Percentiles rank a stretch among this genome's conserved stretches.
Evolutionary conservation across 2,888 invertebrate genomes (phyloP).

Genomic region (Tachina lurida): DNA sequence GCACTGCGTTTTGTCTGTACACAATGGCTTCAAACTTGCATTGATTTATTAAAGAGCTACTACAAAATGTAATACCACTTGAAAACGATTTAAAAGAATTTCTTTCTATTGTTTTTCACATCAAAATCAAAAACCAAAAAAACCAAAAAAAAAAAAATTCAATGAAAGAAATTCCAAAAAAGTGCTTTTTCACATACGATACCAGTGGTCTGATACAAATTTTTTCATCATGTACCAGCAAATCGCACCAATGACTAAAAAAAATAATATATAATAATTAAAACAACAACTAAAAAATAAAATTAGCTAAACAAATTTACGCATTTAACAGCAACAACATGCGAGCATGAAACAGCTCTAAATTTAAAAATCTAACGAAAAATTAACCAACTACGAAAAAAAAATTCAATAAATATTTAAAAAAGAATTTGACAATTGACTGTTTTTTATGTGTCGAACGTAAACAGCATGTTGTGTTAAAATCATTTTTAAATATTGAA

Average conservation of each 20-base stretch:
- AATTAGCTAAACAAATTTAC: slow-evolving; percentile 43
- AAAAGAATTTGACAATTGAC: slow-evolving; percentile 66
- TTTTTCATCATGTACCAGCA: slow-evolving; percentile 83
- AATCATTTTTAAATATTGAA: slow-evolving; percentile 68
- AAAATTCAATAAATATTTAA: slow-evolving; percentile 51
- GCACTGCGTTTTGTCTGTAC: slow-evolving; percentile 68
- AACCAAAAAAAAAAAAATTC: no score
- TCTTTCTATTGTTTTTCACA: slow-evolving; percentile 68
- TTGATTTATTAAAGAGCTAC: slow-evolving; percentile 36
- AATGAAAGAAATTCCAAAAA: slow-evolving; percentile 72
- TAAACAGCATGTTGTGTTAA: slow-evolving; percentile 74
- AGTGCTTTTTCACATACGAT: slow-evolving; percentile 84
- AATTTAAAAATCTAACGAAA: slow-evolving; percentile 40
- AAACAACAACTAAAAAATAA: slow-evolving; percentile 18
- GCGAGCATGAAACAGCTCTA: slow-evolving; percentile 25
- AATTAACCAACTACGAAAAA: slow-evolving; percentile 16
- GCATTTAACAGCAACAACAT: slow-evolving; percentile 21
- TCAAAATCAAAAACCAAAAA: slow-evolving; percentile 23
- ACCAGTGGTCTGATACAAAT: slow-evolving; percentile 83
- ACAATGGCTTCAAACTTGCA: slow-evolving; percentile 46
- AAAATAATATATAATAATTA: slow-evolving; percentile 18
- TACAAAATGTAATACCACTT: slow-evolving; percentile 71
- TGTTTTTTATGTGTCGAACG: slow-evolving; percentile 69
- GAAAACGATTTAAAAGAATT: slow-evolving; percentile 67
- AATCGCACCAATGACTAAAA: slow-evolving; percentile 77